A percentile compares a stretch with the other conserved stretches of the same genome.
These are phyloP conservation scores for Lepidurus couesii DNA, from an alignment of 1,140 invertebrate species.

Conservation along the genomic window DNA sequence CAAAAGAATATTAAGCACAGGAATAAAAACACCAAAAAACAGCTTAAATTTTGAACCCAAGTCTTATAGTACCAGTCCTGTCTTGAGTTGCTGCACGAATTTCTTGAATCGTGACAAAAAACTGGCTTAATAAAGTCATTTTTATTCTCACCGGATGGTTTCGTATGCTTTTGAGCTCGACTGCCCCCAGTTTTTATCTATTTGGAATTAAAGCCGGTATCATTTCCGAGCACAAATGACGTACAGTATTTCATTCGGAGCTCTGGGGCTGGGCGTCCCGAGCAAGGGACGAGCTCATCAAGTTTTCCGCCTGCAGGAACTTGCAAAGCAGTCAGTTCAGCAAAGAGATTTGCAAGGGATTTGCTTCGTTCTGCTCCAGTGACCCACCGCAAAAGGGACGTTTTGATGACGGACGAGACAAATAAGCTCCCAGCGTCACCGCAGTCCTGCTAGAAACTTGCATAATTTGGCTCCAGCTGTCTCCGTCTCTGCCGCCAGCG, in stretches of 20 bases:
- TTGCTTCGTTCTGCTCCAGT: constrained; percentile 2
- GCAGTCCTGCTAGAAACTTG: neutral
- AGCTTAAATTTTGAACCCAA: too few relatives aligned
- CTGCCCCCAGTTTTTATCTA: too few relatives aligned
- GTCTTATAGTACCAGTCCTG: too few relatives aligned
- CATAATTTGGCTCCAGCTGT: neutral
- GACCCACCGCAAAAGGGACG: constrained; percentile 5
- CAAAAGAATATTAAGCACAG: neutral
- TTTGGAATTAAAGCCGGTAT: too few relatives aligned
- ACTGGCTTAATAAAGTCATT: too few relatives aligned
- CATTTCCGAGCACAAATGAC: too few relatives aligned
- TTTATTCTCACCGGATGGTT: too few relatives aligned
- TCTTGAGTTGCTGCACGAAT: too few relatives aligned
- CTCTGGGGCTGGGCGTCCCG: neutral
- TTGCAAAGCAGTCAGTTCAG: neutral
- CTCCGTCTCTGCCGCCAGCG: neutral
- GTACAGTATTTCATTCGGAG: neutral
- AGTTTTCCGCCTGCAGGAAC: constrained; percentile 2
- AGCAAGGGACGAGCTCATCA: constrained; percentile 7
- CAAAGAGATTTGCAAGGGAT: neutral
- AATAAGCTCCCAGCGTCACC: neutral
- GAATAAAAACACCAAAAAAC: neutral
- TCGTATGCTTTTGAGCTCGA: too few relatives aligned
- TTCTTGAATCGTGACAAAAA: too few relatives aligned
- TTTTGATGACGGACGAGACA: constrained; percentile 14